A percentile compares a stretch with the other conserved stretches of the same genome.
phyloP scores from a whole-genome alignment of 2,113 vertebrate genomes.

The Anoura caudifer region DNA sequence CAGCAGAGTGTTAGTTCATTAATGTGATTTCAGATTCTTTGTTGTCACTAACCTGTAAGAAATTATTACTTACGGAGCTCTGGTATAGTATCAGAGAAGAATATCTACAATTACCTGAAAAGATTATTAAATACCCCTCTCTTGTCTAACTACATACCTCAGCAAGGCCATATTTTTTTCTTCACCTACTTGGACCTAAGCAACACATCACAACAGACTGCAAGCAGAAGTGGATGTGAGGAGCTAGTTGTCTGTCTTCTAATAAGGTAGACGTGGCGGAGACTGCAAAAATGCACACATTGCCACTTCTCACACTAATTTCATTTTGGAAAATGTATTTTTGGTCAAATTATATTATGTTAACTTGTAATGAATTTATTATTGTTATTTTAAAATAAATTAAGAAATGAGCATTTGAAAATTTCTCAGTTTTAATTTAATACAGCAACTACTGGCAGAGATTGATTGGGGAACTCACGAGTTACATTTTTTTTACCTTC shows the following conservation, averaged over 20 bases:
- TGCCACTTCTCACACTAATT: background rate
- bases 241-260: background rate
- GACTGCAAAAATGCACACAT: background rate
- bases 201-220: background rate
- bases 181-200: background rate
- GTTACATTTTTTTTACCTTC: too few species aligned
- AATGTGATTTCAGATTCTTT: background rate
- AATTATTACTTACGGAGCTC: background rate
- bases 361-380: background rate
- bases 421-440: background rate
- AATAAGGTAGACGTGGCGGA: background rate
- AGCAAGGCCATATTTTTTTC: background rate
- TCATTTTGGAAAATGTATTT: background rate
- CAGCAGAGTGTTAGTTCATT: background rate
- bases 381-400: background rate
- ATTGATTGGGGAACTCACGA: too few species aligned
- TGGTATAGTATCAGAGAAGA: background rate
- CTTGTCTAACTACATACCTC: background rate
- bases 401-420: background rate
- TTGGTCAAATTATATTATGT: background rate
- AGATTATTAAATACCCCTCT: background rate
- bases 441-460: background rate
- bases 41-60: background rate
- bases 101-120: background rate
- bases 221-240: background rate